phyloP scores from a whole-genome alignment of 1,140 invertebrate species.

The Coptotermes formosanus region DNA sequence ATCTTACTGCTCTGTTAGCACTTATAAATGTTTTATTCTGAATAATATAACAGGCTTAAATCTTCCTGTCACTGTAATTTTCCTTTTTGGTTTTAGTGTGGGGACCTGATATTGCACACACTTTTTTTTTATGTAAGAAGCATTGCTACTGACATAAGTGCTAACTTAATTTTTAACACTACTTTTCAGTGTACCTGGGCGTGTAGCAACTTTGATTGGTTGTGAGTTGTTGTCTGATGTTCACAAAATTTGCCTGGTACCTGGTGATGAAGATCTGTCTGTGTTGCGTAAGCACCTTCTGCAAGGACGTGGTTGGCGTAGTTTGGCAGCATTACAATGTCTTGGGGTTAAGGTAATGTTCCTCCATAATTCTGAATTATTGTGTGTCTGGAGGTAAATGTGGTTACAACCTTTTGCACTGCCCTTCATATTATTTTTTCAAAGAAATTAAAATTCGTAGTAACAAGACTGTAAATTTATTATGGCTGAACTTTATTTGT shows the following conservation, averaged over 20 bases:
- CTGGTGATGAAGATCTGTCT: slow-evolving; percentile 47
- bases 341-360: slow-evolving; percentile 55
- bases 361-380: neutral
- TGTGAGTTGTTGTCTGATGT: slow-evolving; percentile 63
- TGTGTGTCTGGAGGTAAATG: neutral
- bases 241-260: slow-evolving; percentile 53
- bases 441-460: neutral
- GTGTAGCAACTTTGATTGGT: slow-evolving; percentile 58
- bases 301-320: slow-evolving; percentile 60
- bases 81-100: no score
- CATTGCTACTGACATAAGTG: no score
- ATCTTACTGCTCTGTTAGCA: no score
- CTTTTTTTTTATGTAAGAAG: no score
- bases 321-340: slow-evolving; percentile 55
- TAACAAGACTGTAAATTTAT: no score
- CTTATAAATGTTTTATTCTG: no score
- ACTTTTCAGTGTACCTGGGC: slow-evolving; percentile 40
- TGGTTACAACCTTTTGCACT: neutral
- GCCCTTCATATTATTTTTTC: neutral
- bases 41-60: no score
- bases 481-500: no score
- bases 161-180: neutral
- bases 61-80: no score
- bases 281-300: slow-evolving; percentile 56
- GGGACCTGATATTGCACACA: no score